Evolutionary conservation across 2,888 invertebrate species (phyloP).

Genomic region (Toxonevra muliebris): DNA sequence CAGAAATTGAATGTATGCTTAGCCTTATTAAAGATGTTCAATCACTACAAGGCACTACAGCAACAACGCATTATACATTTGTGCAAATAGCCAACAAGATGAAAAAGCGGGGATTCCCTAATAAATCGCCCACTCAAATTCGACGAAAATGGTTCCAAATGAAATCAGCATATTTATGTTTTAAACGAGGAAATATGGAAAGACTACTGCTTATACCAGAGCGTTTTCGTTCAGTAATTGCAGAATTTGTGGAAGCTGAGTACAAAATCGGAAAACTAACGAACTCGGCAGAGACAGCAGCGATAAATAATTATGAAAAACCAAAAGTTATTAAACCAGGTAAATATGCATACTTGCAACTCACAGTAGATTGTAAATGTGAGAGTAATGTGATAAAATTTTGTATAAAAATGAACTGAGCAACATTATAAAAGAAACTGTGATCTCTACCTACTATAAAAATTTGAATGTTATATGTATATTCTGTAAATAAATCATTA

Average conservation of each 20-base stretch:
- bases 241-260: conserved; percentile 55
- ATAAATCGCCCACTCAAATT: conserved; percentile 57
- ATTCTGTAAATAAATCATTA: no score
- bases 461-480: conserved; percentile 8
- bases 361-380: no score
- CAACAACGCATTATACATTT: conserved; percentile 54
- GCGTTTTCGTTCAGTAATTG: conserved; percentile 52
- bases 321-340: conserved; percentile 23
- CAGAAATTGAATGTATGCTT: conserved; percentile 58
- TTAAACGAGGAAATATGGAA: conserved; percentile 57
- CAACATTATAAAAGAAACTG: no score
- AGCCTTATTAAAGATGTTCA: conserved; percentile 53
- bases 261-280: conserved; percentile 40
- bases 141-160: conserved; percentile 59
- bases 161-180: conserved; percentile 58
- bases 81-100: conserved; percentile 56
- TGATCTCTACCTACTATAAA: no score
- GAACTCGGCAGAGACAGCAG: not conserved
- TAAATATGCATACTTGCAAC: conserved; percentile 21
- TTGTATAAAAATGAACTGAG: no score
- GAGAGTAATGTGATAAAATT: no score
- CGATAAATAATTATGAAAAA: conserved; percentile 12
- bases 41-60: conserved; percentile 45
- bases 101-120: conserved; percentile 54
- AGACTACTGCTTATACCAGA: conserved; percentile 55